Evolutionary conservation across 2,113 vertebrate genomes (phyloP), one percentile per base, ranked within the genome.

Genomic region (Hystrix brachyura): DNA sequence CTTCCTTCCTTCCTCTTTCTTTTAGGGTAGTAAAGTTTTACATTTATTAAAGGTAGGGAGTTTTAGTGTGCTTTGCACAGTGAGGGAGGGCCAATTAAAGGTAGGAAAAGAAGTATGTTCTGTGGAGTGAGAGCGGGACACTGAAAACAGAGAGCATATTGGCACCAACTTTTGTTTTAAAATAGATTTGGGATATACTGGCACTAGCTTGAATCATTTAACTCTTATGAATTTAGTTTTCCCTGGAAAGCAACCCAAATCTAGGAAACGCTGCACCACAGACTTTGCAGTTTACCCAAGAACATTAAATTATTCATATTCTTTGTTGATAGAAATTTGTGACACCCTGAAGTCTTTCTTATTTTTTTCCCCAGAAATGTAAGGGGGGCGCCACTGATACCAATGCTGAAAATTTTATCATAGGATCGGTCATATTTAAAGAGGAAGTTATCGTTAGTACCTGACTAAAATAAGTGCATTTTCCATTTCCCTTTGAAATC

Each of bases 241-340:
- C 21, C n/a, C 7, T 90, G 10, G 81, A 94, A 92, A 94, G 19
- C 27, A 95, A 29, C 32, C 29, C 51, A 87, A 80, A 83, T 90
- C 59, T 76, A 60, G 7, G 23, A 83, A 97, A 90, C 60, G 17
- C 69, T 84, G 53, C 38, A 38, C 64, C 72, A 74, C 59, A 79
- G 32, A 67, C 13, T 23, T 94, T 82, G 60, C 46, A 59, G 53
- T 93, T 93, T 74, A 57, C 85, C 48, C 34, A 93, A 25, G 46
- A 62, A 59, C 34, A 60, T 34, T 85, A 81, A 93, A 82, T 82
- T 72, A 85, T 72, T 94, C 18, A 38, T 79, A 88, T 93, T 38
- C n/a, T 91, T 69, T 43, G 94, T 86, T 88, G n/a, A 69, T 72
- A 85, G 82, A 95, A 95, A 91, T 91, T n/a, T 85, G 60, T 80